These are phyloP conservation scores for Rhineura floridana DNA, from an alignment of 2,113 vertebrate genomes.

Conservation along the genomic window DNA sequence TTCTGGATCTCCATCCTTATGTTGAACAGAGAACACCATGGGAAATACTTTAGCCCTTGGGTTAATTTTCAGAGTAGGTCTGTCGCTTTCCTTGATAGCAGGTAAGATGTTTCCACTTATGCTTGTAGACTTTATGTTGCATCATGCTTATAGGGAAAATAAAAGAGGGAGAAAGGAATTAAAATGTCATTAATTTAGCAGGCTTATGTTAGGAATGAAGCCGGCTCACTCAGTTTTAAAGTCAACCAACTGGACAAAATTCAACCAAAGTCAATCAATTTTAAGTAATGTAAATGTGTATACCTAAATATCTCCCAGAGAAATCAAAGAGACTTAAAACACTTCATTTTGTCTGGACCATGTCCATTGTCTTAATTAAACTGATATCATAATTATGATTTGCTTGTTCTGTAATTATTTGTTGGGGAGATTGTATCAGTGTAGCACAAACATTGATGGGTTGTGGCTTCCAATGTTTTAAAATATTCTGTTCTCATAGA, in stretches of 20 bases:
- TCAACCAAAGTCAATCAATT: neutral
- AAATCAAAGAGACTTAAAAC: neutral
- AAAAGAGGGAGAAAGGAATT: neutral
- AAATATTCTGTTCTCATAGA: neutral
- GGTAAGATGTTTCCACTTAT: conserved; percentile 64
- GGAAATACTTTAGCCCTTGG: conserved; percentile 66
- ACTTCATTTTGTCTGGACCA: neutral
- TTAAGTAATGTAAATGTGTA: neutral
- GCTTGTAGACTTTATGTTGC: neutral
- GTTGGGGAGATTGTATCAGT: neutral
- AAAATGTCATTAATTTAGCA: neutral
- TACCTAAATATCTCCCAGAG: neutral
- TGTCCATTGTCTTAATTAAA: neutral
- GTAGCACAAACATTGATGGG: neutral
- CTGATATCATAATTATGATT: neutral
- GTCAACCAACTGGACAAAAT: neutral
- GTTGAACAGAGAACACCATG: conserved; percentile 25
- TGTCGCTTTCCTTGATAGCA: conserved; percentile 69
- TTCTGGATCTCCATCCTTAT: neutral
- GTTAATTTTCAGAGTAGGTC: conserved; percentile 72
- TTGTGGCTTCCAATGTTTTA: neutral
- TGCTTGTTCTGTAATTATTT: neutral
- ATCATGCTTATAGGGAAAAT: neutral
- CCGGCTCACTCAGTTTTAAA: too few species aligned
- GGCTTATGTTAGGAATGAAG: neutral